These are phyloP conservation scores for Limnothrissa miodon DNA, from an alignment of 2,113 vertebrate species.

Conservation along the genomic window DNA sequence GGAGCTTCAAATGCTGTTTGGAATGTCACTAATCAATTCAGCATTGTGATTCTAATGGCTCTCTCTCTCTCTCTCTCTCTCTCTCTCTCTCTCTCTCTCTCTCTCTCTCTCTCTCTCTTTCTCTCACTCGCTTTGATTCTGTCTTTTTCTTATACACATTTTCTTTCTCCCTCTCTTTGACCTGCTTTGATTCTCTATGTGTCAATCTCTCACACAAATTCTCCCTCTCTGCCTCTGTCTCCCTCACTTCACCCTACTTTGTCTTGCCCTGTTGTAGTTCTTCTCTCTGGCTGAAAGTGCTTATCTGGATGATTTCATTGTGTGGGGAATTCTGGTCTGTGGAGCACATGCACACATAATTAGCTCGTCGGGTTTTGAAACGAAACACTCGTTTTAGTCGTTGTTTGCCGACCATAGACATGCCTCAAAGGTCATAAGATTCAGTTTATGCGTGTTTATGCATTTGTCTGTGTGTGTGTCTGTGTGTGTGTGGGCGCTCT, in stretches of 20 bases:
- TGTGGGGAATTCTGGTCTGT: slow-evolving; percentile 63
- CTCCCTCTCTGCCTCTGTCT: slow-evolving; percentile 46
- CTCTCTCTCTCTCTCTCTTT: slow-evolving; percentile 47
- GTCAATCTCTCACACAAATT: too few species aligned
- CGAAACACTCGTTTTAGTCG: slow-evolving; percentile 51
- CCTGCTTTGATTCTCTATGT: too few species aligned
- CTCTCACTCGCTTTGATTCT: too few species aligned
- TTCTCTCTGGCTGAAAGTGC: slow-evolving; percentile 63
- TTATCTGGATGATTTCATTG: slow-evolving; percentile 68
- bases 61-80: too few species aligned
- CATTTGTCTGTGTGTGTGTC: neutral
- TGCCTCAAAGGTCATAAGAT: neutral
- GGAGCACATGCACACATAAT: slow-evolving; percentile 60
- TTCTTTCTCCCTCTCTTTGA: slow-evolving; percentile 50
- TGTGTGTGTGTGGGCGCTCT: neutral
- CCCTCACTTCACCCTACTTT: slow-evolving; percentile 40
- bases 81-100: slow-evolving; percentile 50
- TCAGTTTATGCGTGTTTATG: neutral
- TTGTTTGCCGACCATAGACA: neutral
- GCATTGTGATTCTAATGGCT: slow-evolving; percentile 63
- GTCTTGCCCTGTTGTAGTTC: slow-evolving; percentile 38
- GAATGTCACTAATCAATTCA: slow-evolving; percentile 74
- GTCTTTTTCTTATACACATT: slow-evolving; percentile 22
- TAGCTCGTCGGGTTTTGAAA: slow-evolving; percentile 47
- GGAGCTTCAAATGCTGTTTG: slow-evolving; percentile 55